Base-by-base conservation (phyloP, 2,113 vertebrate species). In the Paraplagusia blochii region DNA sequence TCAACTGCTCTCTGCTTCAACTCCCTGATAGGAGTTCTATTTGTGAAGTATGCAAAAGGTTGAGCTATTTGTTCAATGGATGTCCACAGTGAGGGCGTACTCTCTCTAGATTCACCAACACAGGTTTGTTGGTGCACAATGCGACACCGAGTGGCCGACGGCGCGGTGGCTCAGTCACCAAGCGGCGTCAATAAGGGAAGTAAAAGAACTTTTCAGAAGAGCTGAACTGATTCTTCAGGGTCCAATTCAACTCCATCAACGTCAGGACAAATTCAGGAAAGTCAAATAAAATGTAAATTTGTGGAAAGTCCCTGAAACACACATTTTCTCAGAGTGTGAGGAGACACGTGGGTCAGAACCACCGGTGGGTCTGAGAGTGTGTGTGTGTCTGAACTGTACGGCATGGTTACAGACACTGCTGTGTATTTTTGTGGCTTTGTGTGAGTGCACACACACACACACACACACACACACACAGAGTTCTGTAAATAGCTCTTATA, bases 301-400 rank as follows among this genome's bases (percentile, higher is more conserved):
- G 79, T 72, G 87, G 88, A 90, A 92, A 91, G 86, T 90, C 89
- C 87, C 88, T 75, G 71, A 77, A 80, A 77, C 9, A 87, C 75
- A 81, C 80, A 81, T 81, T 84, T 82, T 84, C 87, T 85, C 68
- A 72, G 43, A 60, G 58, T 62, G 44, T 61, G 66, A 70, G 79
- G 67, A 50, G 58, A 77, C 53, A 70, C 65, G 74, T 62, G 66
- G 58, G 73, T 68, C 70, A 63, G 43, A 62, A 66, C 65, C 75
- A 55, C 74, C 76, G 50, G 38, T 71, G 54, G 17, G 68, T 63
- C 17, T 75, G 47, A 64, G 50, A 62, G 19, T 54, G 17, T 54
- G 33, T 48, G 40, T 63, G 50, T 42, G 70, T 53, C 57, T 49
- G 50, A 29, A 12, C 29, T 53, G 14, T 57, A 51, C 62, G 64